Conservation (phyloP, 2,888 invertebrate species). For the Escarpia spicata region DNA sequence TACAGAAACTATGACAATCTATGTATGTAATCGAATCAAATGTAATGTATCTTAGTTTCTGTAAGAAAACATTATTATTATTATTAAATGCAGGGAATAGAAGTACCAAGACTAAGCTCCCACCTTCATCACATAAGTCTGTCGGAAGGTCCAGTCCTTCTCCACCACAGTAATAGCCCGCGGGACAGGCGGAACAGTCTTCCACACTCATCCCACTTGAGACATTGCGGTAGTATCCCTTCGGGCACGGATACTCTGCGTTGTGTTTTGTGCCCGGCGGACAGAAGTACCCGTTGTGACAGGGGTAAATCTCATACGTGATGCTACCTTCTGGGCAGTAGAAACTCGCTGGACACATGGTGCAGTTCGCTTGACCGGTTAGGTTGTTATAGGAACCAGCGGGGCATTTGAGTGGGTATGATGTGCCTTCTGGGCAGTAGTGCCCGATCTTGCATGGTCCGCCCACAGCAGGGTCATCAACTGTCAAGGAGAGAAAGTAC, state of each 20-base stretch:
- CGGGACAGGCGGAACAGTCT: slow-evolving; percentile 59
- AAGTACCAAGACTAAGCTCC: neutral
- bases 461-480: slow-evolving; percentile 49
- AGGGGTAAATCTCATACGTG: slow-evolving; percentile 51
- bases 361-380: slow-evolving; percentile 55
- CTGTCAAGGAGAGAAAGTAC: slow-evolving; percentile 39
- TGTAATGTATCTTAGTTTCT: too few relatives aligned
- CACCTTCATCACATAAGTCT: slow-evolving; percentile 56
- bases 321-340: slow-evolving; percentile 57
- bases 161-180: slow-evolving; percentile 55
- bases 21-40: too few relatives aligned
- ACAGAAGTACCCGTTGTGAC: slow-evolving; percentile 58
- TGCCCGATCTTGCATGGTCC: slow-evolving; percentile 60
- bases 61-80: too few relatives aligned
- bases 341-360: slow-evolving; percentile 56
- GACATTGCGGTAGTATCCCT: slow-evolving; percentile 51
- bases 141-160: slow-evolving; percentile 51
- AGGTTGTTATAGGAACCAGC: slow-evolving; percentile 60
- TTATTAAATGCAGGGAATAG: too few relatives aligned
- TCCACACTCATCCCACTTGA: slow-evolving; percentile 46
- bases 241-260: slow-evolving; percentile 57
- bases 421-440: slow-evolving; percentile 60
- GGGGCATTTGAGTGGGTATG: slow-evolving; percentile 55
- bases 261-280: slow-evolving; percentile 52
- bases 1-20: too few relatives aligned